Evolutionary conservation across 2,113 vertebrate species (phyloP), one percentile per base, ranked within the genome.

Genomic region (Mustela nigripes): DNA sequence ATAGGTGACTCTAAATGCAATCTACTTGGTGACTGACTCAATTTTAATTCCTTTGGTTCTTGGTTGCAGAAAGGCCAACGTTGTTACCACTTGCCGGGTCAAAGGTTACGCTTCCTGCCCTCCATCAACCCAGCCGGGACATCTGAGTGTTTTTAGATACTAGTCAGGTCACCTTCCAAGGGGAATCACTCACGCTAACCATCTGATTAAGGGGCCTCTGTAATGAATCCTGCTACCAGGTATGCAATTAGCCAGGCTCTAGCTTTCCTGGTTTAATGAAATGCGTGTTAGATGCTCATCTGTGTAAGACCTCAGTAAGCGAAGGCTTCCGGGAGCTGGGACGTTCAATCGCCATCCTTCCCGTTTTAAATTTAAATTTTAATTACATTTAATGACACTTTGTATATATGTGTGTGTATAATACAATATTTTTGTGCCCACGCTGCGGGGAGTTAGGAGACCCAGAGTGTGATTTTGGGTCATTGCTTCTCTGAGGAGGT

Each of bases 91-190:
- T 98, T 97, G 97, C 97, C 80, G 92, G 98, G 98, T 98, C 98
- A 99, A 98, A 99, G 98, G 98, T 99, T 98, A 98, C 31, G 10
- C 96, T 98, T 99, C 98, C 98, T 98, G 98, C 98, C 96, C 93
- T 98, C 97, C 98, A 96, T 99, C 98, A 99, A 92, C 74, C 80
- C 12, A 73, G 58, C 53, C 16, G 4, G 60, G 53, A 96, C 97
- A 67, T 88, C 39, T 94, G 97, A 98, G 98, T 98, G 98, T 98
- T 98, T 98, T 98, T 73, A 97, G 98, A 98, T 98, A 98, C 89
- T 95, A 90, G 97, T 98, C 98, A 98, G 99, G 97, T 98, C 96
- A 98, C 92, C 94, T 92, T 97, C 96, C 92, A 96, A 95, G 95
- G 95, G 97, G 97, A 98, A 76, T 96, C 81, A 42, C 58, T 81